Base-by-base conservation (phyloP, 2,113 vertebrate species). In the Aleadryas rufinucha region DNA sequence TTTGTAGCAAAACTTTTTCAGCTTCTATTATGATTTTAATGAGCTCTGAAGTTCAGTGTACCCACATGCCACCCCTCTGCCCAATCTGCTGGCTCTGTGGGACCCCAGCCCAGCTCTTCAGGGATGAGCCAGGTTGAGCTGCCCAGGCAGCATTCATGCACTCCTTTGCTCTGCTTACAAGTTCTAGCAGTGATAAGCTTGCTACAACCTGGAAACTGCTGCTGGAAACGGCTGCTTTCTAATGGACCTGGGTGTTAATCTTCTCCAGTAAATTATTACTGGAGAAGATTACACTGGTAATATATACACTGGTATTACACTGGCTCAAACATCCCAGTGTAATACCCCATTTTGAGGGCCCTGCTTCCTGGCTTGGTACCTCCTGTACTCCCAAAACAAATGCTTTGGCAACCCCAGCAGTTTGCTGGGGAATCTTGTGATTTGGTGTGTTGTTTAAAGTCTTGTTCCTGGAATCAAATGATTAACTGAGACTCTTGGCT, bases 401-500 rank as follows among this genome's bases (percentile, higher is more conserved):
- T 60, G 22, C 3, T 7, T 60, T 88, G 47, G 69, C 54, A 84
- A 44, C 16, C 19, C 30, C 14, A 27, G 79, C 17, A 60, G 39
- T 74, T 71, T 84, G 8, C 60, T 71, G 72, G 31, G 47, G 59
- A 84, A 77, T 90, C 82, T 75, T 84, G 63, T 83, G 87, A 90
- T 84, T 88, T 86, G 50, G 27, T 85, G 16, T 56, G 61, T 39
- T 64, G 27, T 80, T 93, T 94, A 88, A 91, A 94, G 56, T 19
- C 41, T 94, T 66, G 18, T 78, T 93, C 60, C 68, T 90, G 88
- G 83, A 89, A 93, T 52, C 42, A 77, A 59, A 86, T 86, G 6
- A 96, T 93, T 96, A 92, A 94, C 85, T 70, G 90, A 78, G 76
- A 93, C 26, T 88, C 74, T 84, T 84, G 90, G 79, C 76, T 96